These are phyloP conservation scores for Azorinus chamasolen DNA, from an alignment of 2,888 invertebrate species.

Conservation along the genomic window DNA sequence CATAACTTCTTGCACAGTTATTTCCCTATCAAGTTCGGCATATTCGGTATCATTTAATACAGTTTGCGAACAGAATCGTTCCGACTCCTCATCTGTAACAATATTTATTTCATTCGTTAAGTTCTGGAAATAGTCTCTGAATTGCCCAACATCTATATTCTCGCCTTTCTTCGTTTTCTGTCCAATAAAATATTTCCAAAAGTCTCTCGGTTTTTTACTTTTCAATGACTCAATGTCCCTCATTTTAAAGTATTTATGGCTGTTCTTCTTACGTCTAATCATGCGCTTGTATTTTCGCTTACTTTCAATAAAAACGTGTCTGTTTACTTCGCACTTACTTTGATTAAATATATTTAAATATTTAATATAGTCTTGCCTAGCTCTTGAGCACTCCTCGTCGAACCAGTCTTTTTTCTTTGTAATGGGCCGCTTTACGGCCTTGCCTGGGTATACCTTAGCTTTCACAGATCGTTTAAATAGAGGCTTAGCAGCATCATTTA, in stretches of 20 bases:
- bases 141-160: not conserved
- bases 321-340: not conserved
- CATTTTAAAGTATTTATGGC: no score
- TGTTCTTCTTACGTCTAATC: not conserved
- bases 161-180: not conserved
- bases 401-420: slow-evolving; percentile 1
- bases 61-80: not conserved
- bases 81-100: not conserved
- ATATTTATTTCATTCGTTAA: not conserved
- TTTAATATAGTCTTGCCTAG: not conserved
- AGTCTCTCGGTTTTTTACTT: not conserved
- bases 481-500: not conserved
- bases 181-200: slow-evolving; percentile 9
- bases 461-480: not conserved
- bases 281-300: slow-evolving; percentile 3
- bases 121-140: not conserved
- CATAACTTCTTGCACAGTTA: not conserved
- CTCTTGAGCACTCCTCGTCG: not conserved
- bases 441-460: not conserved
- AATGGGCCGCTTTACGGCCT: not conserved
- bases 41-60: not conserved
- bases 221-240: slow-evolving; percentile 1
- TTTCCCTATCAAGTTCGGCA: not conserved
- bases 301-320: not conserved
- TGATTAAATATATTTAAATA: slow-evolving; percentile 1